A percentile compares a stretch with the other conserved stretches of the same genome.
Conservation (phyloP, 2,888 invertebrate species). For the Caenorhabditis zanzibari region DNA sequence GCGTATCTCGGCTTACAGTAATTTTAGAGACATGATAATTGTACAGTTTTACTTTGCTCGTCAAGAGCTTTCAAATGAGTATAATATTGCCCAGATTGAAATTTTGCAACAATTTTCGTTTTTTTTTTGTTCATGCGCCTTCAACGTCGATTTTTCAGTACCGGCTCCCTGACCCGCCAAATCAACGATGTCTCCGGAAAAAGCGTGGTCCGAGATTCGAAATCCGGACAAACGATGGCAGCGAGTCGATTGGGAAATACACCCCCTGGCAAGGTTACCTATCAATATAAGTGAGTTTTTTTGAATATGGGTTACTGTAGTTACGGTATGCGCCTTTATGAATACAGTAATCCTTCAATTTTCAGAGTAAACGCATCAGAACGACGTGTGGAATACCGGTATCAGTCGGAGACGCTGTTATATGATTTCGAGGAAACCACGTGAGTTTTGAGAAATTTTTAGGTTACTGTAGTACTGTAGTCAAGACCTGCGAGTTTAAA, state of each 20-base stretch:
- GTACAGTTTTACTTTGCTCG: no score
- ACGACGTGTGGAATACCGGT: constrained; percentile 66
- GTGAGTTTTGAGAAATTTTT: no score
- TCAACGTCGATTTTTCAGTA: no score
- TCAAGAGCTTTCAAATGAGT: no score
- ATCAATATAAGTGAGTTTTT: constrained; percentile 62
- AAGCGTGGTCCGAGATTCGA: constrained; percentile 55
- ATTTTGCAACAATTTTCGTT: no score
- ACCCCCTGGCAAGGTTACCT: constrained; percentile 56
- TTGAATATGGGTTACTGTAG: not conserved
- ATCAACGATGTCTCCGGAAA: constrained; percentile 55
- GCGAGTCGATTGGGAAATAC: constrained; percentile 30
- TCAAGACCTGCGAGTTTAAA: not conserved
- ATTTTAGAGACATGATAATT: no score
- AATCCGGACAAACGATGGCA: constrained; percentile 45
- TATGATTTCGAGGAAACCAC: constrained; percentile 64
- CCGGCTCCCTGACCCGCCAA: constrained; percentile 54
- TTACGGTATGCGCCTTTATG: not conserved
- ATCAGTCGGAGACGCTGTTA: constrained; percentile 61
- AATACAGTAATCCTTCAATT: not conserved
- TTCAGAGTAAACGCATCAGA: constrained; percentile 66
- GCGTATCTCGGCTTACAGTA: no score
- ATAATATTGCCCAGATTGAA: no score
- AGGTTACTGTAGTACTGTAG: not conserved
- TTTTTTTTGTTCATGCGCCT: no score